Base-by-base conservation (phyloP, 1,140 invertebrate genomes). In the Helicoverpa armigera region DNA sequence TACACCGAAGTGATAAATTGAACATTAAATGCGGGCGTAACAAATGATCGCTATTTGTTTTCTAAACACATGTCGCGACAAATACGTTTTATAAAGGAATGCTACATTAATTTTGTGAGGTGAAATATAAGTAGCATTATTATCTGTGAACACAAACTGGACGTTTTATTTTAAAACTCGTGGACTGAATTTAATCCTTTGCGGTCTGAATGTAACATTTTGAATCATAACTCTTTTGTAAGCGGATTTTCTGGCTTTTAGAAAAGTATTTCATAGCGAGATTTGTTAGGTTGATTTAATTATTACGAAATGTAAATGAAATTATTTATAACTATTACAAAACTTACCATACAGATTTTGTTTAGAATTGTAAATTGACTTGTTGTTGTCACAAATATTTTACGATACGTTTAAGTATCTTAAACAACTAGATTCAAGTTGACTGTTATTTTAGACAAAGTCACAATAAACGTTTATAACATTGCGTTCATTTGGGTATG, bases 41-140 rank as follows among this genome's bases (percentile, higher is more conserved):
- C 18, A 54, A 72, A 72, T 54, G 69, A 72, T 12, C 18, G 69
- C 51, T 14, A 72, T 72, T 54, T 72, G 16, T 72, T 29, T 54
- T 31, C 48, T 31, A 31, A 53, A 53, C 69, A 72, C 69, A 23
- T 31, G 69, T 72, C 23, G 51, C 69, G 23, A 23, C 18, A 29
- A 72, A 72, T 72, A 11, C 51, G 18, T 54, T 72, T 31, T 72
- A 54, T 72, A 13, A 72, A 72, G 35, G 69, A 31, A 23, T 72
- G 23, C 54, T 31, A 58, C 31, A 74, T 74, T 58, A 61, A 16
- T 75, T 54, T 53, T 76, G 74, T 63, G 60, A 63, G 31, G 31
- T 50, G 53, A 43, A 50, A 51, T 23, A 50, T 61, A 76, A 50
- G 23, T 31, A 76, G 9, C 43, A 63, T 76, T 63, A 69, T 69